Base-by-base conservation (phyloP, 2,113 vertebrate genomes). In the Zosterops hypoxanthus region DNA sequence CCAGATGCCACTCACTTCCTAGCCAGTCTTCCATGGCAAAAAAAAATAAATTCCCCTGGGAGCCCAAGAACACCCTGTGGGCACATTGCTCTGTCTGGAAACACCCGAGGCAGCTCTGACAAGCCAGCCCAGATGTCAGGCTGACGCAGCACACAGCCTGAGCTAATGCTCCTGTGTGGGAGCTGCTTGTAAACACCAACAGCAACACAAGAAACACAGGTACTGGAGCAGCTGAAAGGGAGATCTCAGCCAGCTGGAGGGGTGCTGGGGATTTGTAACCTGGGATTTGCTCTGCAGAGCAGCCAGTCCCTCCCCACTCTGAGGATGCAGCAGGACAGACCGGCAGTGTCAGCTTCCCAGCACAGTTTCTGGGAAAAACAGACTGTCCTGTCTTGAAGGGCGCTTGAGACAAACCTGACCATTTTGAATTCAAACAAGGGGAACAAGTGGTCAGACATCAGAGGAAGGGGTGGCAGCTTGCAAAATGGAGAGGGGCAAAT, bases 81-180 rank as follows among this genome's bases (percentile, higher is more conserved):
- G 92, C 83, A 81, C 69, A 29, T 92, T 83, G 56, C 72, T 92
- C 52, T 81, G 76, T 86, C 83, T 96, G 23, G 80, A 88, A 96
- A 93, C 44, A 88, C 44, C 86, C 76, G 19, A 93, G 92, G 86
- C 92, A 88, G 92, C 80, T 92, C 88, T 60, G 92, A 86, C 59
- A 64, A 96, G 94, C 34, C 84, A 70, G 83, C 57, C 90, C 94
- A 96, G 96, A 93, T 93, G 94, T 77, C 91, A 92, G 88, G 82
- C 88, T 94, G 88, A 85, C 28, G 47, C 0, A 47, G 8, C 82
- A 25, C 86, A 64, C 82, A 93, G 65, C 60, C 88, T 11, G 49
- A 47, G 46, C 66, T 21, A 66, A 70, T 0, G 26, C 4, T 3
- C 70, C 25, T 3, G 63, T 84, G 82, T 13, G 33, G 72, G 72